Percentiles rank a stretch among this genome's conserved stretches.
phyloP scores from a whole-genome alignment of 2,797 vertebrate species.

The Simalia tracyae region DNA sequence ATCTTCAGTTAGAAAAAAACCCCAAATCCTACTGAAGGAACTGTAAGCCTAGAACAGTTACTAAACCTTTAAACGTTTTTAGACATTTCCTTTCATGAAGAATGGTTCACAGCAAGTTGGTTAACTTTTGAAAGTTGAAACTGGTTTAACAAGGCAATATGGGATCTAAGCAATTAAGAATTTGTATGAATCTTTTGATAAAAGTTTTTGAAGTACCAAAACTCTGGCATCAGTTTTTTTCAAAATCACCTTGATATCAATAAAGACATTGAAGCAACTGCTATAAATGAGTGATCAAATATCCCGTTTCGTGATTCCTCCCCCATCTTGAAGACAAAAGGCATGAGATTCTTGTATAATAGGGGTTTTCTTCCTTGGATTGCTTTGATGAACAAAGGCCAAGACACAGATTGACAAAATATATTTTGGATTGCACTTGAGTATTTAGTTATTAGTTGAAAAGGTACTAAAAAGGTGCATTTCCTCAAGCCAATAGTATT shows the following conservation, averaged over 20 bases:
- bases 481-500: slow-evolving; percentile 36
- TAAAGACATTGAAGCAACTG: slow-evolving; percentile 78
- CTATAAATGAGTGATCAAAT: slow-evolving; percentile 89
- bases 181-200: slow-evolving; percentile 60
- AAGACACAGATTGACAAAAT: slow-evolving; percentile 46
- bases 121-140: slow-evolving; percentile 51
- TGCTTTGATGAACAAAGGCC: slow-evolving; percentile 48
- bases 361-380: slow-evolving; percentile 22
- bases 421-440: slow-evolving; percentile 50
- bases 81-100: slow-evolving; percentile 62
- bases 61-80: slow-evolving; percentile 18
- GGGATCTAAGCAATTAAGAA: slow-evolving; percentile 50
- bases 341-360: not conserved
- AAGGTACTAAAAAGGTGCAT: slow-evolving; percentile 40
- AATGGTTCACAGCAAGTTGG: slow-evolving; percentile 57
- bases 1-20: slow-evolving; percentile 62
- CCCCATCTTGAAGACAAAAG: slow-evolving; percentile 58
- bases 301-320: slow-evolving; percentile 67
- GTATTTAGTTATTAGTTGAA: slow-evolving; percentile 40
- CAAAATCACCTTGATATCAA: slow-evolving; percentile 67
- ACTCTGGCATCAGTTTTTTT: slow-evolving; percentile 69
- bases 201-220: slow-evolving; percentile 67
- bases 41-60: slow-evolving; percentile 17
- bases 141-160: slow-evolving; percentile 38
- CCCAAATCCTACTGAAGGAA: slow-evolving; percentile 44